A percentile compares a stretch with the other conserved stretches of the same genome.
Evolutionary conservation across 2,113 vertebrate species (phyloP).

Genomic region (Serinus canaria): DNA sequence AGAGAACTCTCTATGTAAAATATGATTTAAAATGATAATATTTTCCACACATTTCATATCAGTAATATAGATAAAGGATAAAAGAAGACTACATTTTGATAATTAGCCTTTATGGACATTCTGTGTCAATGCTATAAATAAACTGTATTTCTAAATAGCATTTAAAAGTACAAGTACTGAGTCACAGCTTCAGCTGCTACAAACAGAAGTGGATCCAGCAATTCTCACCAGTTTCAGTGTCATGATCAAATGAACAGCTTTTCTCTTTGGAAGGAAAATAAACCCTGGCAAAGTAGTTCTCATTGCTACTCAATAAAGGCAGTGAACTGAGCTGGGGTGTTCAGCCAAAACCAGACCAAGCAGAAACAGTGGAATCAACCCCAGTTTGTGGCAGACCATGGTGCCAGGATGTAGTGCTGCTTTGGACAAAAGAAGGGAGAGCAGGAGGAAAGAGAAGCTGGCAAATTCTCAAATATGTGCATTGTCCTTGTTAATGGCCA

Average conservation of each 20-base stretch:
- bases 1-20: constrained; percentile 46
- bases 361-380: neutral
- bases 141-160: neutral
- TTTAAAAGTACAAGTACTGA: neutral
- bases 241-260: neutral
- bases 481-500: accelerated
- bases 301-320: neutral
- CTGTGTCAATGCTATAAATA: neutral
- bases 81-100: neutral
- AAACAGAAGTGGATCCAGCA: neutral
- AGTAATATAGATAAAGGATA: neutral
- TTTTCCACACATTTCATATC: neutral
- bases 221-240: constrained; percentile 16
- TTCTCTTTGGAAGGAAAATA: constrained; percentile 15
- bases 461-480: neutral
- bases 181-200: neutral
- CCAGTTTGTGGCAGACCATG: neutral
- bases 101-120: constrained; percentile 1
- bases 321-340: neutral
- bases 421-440: neutral
- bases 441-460: neutral
- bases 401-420: neutral
- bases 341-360: neutral
- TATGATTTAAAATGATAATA: constrained; percentile 51
- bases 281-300: neutral